phyloP scores from a whole-genome alignment of 2,888 invertebrate species.

The Cosmia pyralina region DNA sequence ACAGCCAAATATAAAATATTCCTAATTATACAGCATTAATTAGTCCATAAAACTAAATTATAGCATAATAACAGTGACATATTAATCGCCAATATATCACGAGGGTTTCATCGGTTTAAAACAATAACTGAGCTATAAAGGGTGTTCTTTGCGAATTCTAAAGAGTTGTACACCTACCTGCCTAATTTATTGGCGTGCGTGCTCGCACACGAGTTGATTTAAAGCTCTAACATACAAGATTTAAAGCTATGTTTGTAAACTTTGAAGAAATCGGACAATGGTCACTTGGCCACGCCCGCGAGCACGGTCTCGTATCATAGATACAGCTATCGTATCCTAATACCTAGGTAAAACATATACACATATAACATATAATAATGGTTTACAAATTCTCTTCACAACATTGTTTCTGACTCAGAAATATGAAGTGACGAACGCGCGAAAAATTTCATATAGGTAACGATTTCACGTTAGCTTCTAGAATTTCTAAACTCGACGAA shows the following conservation, averaged over 20 bases:
- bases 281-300: slow-evolving; percentile 36
- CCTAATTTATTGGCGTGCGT: slow-evolving; percentile 70
- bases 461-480: slow-evolving; percentile 38
- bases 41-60: slow-evolving; percentile 73
- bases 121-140: slow-evolving; percentile 67
- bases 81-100: slow-evolving; percentile 66
- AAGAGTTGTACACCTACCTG: slow-evolving; percentile 66
- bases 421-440: slow-evolving; percentile 47
- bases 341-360: slow-evolving; percentile 36
- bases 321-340: slow-evolving; percentile 30
- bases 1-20: slow-evolving; percentile 60
- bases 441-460: slow-evolving; percentile 44
- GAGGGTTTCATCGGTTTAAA: slow-evolving; percentile 63
- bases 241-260: slow-evolving; percentile 68
- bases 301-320: slow-evolving; percentile 4
- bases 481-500: slow-evolving; percentile 30
- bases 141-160: slow-evolving; percentile 57
- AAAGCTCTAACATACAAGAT: slow-evolving; percentile 67
- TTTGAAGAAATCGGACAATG: slow-evolving; percentile 58
- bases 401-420: slow-evolving; percentile 46
- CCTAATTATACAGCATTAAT: slow-evolving; percentile 70
- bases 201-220: slow-evolving; percentile 69
- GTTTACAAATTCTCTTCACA: slow-evolving; percentile 42
- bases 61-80: slow-evolving; percentile 67
- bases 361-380: slow-evolving; percentile 2